Evolutionary conservation across 2,888 invertebrate genomes (phyloP).

Genomic region (Suillia variegata): DNA sequence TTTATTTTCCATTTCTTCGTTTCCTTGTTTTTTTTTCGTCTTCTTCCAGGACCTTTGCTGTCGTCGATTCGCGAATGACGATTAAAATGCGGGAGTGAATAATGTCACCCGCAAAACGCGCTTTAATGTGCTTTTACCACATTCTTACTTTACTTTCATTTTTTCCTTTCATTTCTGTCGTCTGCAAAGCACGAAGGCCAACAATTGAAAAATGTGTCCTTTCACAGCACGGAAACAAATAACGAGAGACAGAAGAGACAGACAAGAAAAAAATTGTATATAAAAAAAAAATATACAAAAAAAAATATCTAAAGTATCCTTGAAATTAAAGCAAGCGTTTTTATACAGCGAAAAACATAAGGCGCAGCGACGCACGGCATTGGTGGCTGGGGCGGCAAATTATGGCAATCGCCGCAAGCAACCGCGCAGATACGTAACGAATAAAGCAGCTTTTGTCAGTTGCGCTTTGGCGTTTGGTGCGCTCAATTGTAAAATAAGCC

Average conservation of each 20-base stretch:
- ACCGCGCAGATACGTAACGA: conserved; percentile 15
- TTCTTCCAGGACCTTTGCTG: not conserved
- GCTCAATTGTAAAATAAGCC: not conserved
- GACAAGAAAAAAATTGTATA: no score
- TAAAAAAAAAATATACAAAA: conserved; percentile 1
- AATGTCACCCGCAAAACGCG: conserved; percentile 16
- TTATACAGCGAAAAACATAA: conserved; percentile 16
- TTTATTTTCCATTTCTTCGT: not conserved
- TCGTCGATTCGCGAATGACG: not conserved
- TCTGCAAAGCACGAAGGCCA: not conserved
- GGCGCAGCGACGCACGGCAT: no score
- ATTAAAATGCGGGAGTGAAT: conserved; percentile 17
- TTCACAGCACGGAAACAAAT: not conserved
- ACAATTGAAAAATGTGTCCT: conserved; percentile 19
- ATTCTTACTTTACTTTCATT: no score
- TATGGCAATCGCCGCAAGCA: not conserved
- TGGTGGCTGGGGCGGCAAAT: not conserved
- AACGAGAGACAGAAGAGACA: no score
- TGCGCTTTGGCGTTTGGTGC: not conserved
- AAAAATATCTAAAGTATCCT: no score
- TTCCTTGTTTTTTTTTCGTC: not conserved
- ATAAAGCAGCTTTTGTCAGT: conserved; percentile 12
- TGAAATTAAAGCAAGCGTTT: conserved; percentile 5
- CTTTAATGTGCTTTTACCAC: conserved; percentile 18
- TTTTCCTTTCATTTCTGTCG: not conserved